Evolutionary conservation across 1,140 invertebrate genomes (phyloP), one percentile per base, ranked within the genome.

Genomic region (Arctopsyche grandis): DNA sequence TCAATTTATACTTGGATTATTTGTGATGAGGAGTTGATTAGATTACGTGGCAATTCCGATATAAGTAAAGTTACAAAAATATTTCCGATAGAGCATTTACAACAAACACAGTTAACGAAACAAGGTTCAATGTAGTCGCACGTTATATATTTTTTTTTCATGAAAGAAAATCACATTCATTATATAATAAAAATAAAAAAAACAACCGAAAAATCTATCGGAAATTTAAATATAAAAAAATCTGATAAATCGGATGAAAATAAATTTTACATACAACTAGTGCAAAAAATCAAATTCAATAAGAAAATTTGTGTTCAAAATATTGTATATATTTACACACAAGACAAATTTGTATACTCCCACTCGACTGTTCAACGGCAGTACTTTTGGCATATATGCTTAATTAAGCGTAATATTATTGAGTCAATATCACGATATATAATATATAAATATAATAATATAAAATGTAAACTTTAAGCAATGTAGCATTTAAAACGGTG

Each of bases 1-100:
- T 79, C 78, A 43, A 75, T 79, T 79, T 79, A 75, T 75, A 79
- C 78, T 79, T 69, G 77, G 69, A 38, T 76, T 76, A 71, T 74
- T 26, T 56, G 21, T 43, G 12, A 24, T n/a, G 74, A 48, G 46
- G 14, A 74, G 44, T 9, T 12, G 58, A 75, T 19, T 60, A 21
- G 56, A 60, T 19, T 60, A 0, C 19, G 21, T 60, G 56, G 56
- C 21, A 60, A 3, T 21, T 9, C 3, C 19, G 21, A 60, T 60
- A 19, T 21, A 60, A 60, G 1, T 60, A 19, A 21, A 60, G 19
- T 38, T 60, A 60, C 16, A 60, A 60, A 60, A 60, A 60, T 38
- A 69, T 43, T 69, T 69, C 66, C 66, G 10, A 69, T 69, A 69
- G 66, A 29, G 29, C 5, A 1, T 69, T 29, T 10, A 69, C 29